phyloP scores from a whole-genome alignment of 2,113 vertebrate species.

The Corythornis madagascariensis region DNA sequence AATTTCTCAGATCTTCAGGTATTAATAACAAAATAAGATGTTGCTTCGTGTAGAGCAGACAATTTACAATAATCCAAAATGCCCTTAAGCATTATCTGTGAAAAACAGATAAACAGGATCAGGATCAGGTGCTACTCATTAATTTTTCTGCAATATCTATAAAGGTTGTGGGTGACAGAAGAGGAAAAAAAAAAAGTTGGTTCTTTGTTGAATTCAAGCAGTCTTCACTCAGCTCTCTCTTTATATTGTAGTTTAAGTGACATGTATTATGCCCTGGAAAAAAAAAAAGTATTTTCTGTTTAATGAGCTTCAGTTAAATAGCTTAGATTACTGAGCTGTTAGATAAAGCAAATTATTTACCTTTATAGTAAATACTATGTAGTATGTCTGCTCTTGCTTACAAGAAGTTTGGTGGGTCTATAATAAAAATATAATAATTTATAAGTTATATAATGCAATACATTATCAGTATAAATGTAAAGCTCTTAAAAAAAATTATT shows the following conservation, averaged over 20 bases:
- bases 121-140: neutral
- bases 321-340: neutral
- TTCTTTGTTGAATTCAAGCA: neutral
- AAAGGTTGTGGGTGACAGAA: neutral
- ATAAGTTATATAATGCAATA: neutral
- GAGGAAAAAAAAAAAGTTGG: neutral
- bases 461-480: neutral
- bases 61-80: neutral
- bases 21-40: neutral
- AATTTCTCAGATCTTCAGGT: neutral
- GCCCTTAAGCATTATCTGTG: neutral
- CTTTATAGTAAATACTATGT: neutral
- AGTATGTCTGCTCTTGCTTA: neutral
- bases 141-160: neutral
- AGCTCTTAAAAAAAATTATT: neutral
- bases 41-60: neutral
- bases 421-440: neutral
- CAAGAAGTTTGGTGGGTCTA: neutral
- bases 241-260: neutral
- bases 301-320: neutral
- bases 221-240: neutral
- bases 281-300: neutral
- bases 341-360: neutral
- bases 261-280: neutral
- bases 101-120: neutral